Base-by-base conservation (phyloP, 2,113 vertebrate species). In the Corythoichthys intestinalis region DNA sequence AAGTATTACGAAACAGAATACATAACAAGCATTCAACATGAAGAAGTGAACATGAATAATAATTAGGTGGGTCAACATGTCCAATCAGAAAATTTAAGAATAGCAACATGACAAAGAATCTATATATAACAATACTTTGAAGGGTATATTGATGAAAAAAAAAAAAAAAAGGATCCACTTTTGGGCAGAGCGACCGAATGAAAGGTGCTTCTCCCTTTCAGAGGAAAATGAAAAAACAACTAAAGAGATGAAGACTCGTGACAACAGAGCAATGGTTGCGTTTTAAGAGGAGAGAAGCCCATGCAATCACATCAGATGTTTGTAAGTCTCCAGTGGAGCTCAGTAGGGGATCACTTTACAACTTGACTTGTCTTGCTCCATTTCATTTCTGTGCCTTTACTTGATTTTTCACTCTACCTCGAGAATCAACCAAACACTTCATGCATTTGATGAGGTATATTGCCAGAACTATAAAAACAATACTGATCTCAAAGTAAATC, bases 261-360 rank as follows among this genome's bases (percentile, higher is more conserved):
- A 80, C 79, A 85, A 83, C 74, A 67, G 73, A 77, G 76, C 67
- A 1, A 66, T 72, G 71, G 66, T 17, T 63, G 69, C 48, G 75
- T 82, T 82, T 85, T 74, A 81, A 78, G 57, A 73, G 54, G 28
- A 73, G 28, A 73, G 66, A 84, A 83, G 83, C 65, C 72, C 75
- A 78, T 44, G 52, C 52, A 78, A 80, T 81, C 67, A 15, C 70
- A 80, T 85, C 61, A 67, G 76, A 80, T 46, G 66, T 81, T 74
- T 63, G 82, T 82, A 74, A 70, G 76, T 86, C 76, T 80, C 74
- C 83, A 72, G 73, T 82, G 63, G 61, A 56, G 76, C 84, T 76
- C 81, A 41, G 57, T 60, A 81, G 78, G 83, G 74, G 70, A 67
- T 79, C 75, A 53, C 3, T 59, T 63, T 57, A 69, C 20, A 76